phyloP scores from a whole-genome alignment of 2,888 invertebrate genomes.

The Diogma glabrata region DNA sequence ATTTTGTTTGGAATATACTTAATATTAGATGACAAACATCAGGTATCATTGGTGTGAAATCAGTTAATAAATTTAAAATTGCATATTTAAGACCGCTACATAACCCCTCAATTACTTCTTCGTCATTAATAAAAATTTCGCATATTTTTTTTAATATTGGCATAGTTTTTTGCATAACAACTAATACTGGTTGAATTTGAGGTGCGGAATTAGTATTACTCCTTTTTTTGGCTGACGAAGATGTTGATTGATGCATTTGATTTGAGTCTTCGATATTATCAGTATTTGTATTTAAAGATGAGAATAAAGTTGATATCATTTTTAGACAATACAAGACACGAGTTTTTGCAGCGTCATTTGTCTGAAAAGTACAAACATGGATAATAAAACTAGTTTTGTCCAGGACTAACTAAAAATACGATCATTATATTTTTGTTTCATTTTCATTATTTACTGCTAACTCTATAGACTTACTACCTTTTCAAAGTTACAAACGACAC shows the following conservation, averaged over 20 bases:
- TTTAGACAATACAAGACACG: constrained; percentile 50
- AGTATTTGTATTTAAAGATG: constrained; percentile 43
- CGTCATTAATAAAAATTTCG: constrained; percentile 49
- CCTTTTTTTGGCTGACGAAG: no score
- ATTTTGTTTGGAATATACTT: constrained; percentile 53
- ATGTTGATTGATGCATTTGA: constrained; percentile 22
- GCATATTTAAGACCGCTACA: constrained; percentile 64
- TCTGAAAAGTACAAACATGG: constrained; percentile 34
- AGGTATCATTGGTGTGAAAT: constrained; percentile 53
- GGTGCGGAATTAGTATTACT: constrained; percentile 19
- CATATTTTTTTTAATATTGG: constrained; percentile 49
- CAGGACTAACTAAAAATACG: no score
- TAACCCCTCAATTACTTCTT: constrained; percentile 56
- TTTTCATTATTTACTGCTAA: no score
- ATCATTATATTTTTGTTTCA: no score
- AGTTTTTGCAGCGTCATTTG: constrained; percentile 38
- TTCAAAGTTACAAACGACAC: no score
- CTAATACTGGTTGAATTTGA: constrained; percentile 42
- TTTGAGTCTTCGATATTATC: constrained; percentile 29
- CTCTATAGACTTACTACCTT: no score
- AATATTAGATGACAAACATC: constrained; percentile 57
- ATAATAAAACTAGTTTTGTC: no score
- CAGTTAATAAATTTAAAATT: constrained; percentile 56
- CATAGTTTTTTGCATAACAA: constrained; percentile 49
- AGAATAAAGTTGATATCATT: constrained; percentile 54